Evolutionary conservation across 2,888 invertebrate species (phyloP).

Genomic region (Crioceris asparagi): DNA sequence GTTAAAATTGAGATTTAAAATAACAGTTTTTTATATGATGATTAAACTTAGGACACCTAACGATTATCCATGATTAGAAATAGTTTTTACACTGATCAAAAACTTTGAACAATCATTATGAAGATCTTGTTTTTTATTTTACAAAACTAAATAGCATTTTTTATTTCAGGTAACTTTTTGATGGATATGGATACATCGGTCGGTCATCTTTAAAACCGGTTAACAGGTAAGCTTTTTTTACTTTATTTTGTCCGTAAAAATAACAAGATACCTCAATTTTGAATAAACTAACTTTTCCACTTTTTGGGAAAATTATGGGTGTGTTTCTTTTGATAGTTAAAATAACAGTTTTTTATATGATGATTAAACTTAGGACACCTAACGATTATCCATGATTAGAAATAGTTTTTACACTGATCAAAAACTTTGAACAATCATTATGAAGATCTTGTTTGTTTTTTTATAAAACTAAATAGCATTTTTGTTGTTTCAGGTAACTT

Average conservation of each 20-base stretch:
- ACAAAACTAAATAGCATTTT: neutral
- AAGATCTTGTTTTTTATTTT: neutral
- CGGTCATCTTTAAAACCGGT: too few species aligned
- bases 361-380: slow-evolving; percentile 16
- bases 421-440: too few species aligned
- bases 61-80: slow-evolving; percentile 13
- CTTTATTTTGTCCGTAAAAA: too few species aligned
- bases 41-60: slow-evolving; percentile 17
- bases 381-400: slow-evolving; percentile 15
- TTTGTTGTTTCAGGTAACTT: slow-evolving; percentile 11
- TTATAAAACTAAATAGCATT: neutral
- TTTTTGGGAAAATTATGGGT: too few species aligned
- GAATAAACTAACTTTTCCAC: too few species aligned
- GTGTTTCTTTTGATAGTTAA: too few species aligned
- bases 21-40: slow-evolving; percentile 8
- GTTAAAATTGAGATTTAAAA: neutral
- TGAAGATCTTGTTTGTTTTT: neutral
- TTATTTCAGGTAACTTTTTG: slow-evolving; percentile 14
- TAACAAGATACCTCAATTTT: too few species aligned
- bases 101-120: too few species aligned
- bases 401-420: slow-evolving; percentile 1
- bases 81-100: neutral
- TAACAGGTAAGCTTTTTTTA: too few species aligned
- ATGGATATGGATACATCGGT: too few species aligned
- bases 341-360: too few species aligned